These are phyloP conservation scores for Dysdera silvatica DNA, from an alignment of 1,140 invertebrate genomes.

Conservation along the genomic window DNA sequence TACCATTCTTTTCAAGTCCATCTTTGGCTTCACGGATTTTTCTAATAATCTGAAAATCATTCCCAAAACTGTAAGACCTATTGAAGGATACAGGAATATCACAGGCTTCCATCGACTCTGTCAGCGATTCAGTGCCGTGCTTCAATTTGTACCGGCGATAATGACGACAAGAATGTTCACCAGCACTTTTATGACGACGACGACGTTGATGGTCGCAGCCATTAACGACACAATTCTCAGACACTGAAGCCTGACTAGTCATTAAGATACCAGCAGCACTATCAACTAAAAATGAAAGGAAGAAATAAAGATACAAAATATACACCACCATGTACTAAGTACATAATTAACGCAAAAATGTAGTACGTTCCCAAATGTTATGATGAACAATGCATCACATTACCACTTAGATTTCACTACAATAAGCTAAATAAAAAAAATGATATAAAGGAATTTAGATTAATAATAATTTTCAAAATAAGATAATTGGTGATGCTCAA, in stretches of 20 bases:
- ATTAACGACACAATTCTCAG: not conserved
- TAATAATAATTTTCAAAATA: too few relatives aligned
- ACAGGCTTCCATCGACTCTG: conserved; percentile 1
- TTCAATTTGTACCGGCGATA: not conserved
- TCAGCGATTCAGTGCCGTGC: not conserved
- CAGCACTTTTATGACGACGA: conserved; percentile 41
- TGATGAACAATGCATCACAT: too few relatives aligned
- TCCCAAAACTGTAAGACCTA: conserved; percentile 63
- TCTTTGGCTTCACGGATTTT: conserved; percentile 46
- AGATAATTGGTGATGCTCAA: too few relatives aligned
- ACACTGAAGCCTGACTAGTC: conserved; percentile 40
- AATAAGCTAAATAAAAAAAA: too few relatives aligned
- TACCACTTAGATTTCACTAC: too few relatives aligned
- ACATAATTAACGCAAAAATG: too few relatives aligned
- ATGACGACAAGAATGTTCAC: conserved; percentile 14
- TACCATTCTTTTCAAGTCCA: not conserved
- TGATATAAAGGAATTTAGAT: too few relatives aligned
- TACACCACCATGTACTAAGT: too few relatives aligned
- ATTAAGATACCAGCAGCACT: conserved; percentile 56
- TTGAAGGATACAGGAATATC: conserved; percentile 35
- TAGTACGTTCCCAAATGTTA: too few relatives aligned
- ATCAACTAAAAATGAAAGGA: conserved; percentile 44
- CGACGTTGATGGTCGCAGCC: conserved; percentile 32
- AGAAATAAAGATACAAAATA: too few relatives aligned
- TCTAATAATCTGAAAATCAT: conserved; percentile 63